Evolutionary conservation across 2,888 invertebrate species (phyloP), one percentile per base, ranked within the genome.

Genomic region (Limnephilus marmoratus): DNA sequence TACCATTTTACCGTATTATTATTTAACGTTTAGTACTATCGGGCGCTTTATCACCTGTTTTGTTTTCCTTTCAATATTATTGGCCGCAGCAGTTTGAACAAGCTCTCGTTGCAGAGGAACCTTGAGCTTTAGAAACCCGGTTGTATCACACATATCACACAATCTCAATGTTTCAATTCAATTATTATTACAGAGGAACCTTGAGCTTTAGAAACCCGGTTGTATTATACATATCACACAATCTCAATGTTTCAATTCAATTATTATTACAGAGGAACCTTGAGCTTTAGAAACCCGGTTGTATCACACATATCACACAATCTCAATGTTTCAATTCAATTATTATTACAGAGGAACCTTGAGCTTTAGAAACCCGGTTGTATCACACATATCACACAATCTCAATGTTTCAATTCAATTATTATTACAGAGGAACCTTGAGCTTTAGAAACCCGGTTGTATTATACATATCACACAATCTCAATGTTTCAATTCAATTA

Each of bases 1-100:
- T 68, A 68, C 24, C 68, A 24, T 24, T 68, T 68, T n/a, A 68
- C 68, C 24, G 68, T 68, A 24, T 68, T 68, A 68, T 68, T 68
- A 68, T 68, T 68, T 68, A 68, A 68, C 68, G 68, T 68, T 68
- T 68, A 68, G 68, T 24, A 68, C 68, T 68, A 68, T 68, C 68
- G 68, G 68, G 68, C n/a, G n/a, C n/a, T 68, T 68, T 68, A 68
- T 68, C 68, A 68, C n/a, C 68, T 68, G 68, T 68, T 68, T 68
- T 68, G 5, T 24, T 24, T 68, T 68, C n/a, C 7, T 68, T 24
- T 68, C 24, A 24, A n/a, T 68, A 24, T 68, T 24, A n/a, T 68
- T 68, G 68, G 24, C 68, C 2, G 24, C 68, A 24, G 68, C 68
- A 68, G 68, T 24, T 68, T 11, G 68, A n/a, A 68, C 68, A 68